Conservation (phyloP, 2,888 invertebrate genomes). For the Platypus cylindrus region DNA sequence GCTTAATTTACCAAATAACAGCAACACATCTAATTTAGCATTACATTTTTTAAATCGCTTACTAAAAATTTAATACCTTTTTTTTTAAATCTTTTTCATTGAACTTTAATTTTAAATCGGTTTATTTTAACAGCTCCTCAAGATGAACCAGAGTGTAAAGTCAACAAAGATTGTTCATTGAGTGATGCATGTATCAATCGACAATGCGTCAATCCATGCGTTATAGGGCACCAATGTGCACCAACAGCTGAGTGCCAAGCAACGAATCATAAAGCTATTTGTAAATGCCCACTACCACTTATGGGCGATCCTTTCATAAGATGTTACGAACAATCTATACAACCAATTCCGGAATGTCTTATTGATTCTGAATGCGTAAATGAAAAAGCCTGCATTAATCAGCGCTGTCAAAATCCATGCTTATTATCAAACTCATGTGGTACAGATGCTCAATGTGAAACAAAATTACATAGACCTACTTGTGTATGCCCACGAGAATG, state of each 20-base stretch:
- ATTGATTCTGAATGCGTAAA: conserved; percentile 63
- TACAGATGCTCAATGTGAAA: conserved; percentile 64
- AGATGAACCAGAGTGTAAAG: conserved; percentile 50
- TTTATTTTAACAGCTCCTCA: conserved; percentile 27
- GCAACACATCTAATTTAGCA: conserved; percentile 11
- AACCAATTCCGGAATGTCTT: conserved; percentile 48
- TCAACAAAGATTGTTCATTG: conserved; percentile 57
- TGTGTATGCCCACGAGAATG: conserved; percentile 77
- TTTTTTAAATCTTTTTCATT: too few relatives aligned
- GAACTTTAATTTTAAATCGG: too few relatives aligned
- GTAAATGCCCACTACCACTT: conserved; percentile 60
- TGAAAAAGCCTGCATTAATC: conserved; percentile 67
- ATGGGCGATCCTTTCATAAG: conserved; percentile 72
- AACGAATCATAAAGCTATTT: conserved; percentile 61
- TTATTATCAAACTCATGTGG: conserved; percentile 66
- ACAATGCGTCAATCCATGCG: conserved; percentile 67
- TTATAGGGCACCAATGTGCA: conserved; percentile 57
- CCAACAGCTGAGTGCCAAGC: conserved; percentile 66
- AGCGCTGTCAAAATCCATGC: conserved; percentile 73
- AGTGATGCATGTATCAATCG: conserved; percentile 61
- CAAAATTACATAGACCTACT: conserved; percentile 63
- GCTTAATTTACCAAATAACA: conserved; percentile 10
- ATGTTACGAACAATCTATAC: conserved; percentile 45
- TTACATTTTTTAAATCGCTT: too few relatives aligned
- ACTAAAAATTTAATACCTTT: too few relatives aligned